phyloP scores from a whole-genome alignment of 2,113 vertebrate species.

The Onychostoma macrolepis region DNA sequence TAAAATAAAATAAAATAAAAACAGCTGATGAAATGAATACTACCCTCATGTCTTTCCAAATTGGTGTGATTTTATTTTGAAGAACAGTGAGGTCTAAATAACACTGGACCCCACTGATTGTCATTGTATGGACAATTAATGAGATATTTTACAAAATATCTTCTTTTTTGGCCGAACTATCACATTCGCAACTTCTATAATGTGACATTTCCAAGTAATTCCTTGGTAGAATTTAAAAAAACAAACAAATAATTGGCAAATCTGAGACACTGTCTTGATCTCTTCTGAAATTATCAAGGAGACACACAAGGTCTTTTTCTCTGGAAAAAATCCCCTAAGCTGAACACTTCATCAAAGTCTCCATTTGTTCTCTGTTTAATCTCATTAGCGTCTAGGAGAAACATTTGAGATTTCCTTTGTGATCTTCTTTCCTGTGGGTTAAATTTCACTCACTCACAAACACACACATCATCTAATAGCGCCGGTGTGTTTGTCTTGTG shows the following conservation, averaged over 20 bases:
- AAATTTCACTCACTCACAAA: constrained; percentile 29
- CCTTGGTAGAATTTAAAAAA: not conserved
- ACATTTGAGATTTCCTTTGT: not conserved
- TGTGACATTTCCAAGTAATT: not conserved
- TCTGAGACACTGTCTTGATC: not conserved
- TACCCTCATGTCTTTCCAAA: no score
- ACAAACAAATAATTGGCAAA: not conserved
- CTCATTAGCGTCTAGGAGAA: not conserved
- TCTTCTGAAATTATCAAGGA: not conserved
- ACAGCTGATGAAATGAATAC: no score
- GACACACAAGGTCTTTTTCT: not conserved
- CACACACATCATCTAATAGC: constrained; percentile 53
- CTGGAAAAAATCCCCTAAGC: not conserved
- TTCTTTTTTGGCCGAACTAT: not conserved
- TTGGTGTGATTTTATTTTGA: no score
- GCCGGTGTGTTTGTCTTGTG: constrained; percentile 52
- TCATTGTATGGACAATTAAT: not conserved
- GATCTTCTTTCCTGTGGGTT: constrained; percentile 15
- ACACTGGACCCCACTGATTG: not conserved
- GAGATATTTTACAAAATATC: not conserved
- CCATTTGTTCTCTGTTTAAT: not conserved
- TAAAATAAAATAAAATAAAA: no score
- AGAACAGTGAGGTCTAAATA: no score
- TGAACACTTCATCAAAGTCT: constrained; percentile 1
- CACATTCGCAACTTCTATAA: not conserved